Evolutionary conservation across 2,797 vertebrate genomes (phyloP).

Genomic region (Garrulus glandarius): DNA sequence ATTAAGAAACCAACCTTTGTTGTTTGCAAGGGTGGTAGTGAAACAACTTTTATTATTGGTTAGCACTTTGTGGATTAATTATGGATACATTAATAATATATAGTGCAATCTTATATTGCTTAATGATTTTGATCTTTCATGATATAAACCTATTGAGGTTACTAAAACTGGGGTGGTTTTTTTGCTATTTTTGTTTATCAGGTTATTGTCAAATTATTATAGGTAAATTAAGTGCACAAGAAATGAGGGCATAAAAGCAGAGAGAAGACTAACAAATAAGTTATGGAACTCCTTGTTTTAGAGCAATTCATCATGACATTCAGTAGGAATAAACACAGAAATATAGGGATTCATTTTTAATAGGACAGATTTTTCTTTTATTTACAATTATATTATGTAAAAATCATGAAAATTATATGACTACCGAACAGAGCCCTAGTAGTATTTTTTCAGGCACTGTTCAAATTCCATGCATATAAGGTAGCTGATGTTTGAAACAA

Average conservation of each 20-base stretch:
- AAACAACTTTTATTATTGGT: neutral
- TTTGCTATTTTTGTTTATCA: neutral
- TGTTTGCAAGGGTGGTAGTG: neutral
- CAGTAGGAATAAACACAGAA: neutral
- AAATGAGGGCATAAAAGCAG: neutral
- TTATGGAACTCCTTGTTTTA: neutral
- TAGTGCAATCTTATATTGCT: neutral
- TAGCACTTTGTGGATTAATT: conserved; percentile 27
- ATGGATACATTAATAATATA: conserved; percentile 38
- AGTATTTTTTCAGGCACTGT: neutral
- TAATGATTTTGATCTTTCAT: neutral
- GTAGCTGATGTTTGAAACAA: neutral
- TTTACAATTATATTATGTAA: neutral
- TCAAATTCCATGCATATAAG: neutral
- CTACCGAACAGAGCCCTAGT: neutral
- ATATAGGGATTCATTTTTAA: neutral
- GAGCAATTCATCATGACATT: neutral
- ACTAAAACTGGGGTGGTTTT: neutral
- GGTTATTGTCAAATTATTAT: neutral
- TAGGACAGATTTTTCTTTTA: neutral
- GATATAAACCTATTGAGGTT: neutral
- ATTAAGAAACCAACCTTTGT: neutral
- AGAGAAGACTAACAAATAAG: neutral
- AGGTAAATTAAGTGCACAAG: neutral
- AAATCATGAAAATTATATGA: neutral